Evolutionary conservation across 2,113 vertebrate species (phyloP).

Genomic region (Thunnus maccoyii): DNA sequence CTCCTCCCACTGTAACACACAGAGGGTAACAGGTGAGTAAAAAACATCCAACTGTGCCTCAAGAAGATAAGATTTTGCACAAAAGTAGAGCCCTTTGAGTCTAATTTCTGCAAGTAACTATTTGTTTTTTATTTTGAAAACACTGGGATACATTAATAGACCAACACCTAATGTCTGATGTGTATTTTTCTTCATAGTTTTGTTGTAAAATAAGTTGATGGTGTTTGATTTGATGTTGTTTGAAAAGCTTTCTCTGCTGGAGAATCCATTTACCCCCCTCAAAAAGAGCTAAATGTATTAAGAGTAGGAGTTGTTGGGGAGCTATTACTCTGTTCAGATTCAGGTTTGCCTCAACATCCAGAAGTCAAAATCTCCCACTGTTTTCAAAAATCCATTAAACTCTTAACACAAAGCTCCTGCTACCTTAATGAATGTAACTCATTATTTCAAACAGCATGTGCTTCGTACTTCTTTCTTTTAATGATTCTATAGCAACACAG

Average conservation of each 20-base stretch:
- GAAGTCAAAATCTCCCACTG: not conserved
- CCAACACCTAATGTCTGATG: not conserved
- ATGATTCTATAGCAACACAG: not conserved
- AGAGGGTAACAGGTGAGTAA: not conserved
- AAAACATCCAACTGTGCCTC: not conserved
- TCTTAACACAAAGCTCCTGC: not conserved
- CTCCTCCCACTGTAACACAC: too few species aligned
- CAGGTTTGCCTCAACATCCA: constrained; percentile 1
- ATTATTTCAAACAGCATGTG: constrained; percentile 13
- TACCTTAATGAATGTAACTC: not conserved
- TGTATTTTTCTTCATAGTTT: constrained; percentile 1
- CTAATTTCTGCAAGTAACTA: not conserved
- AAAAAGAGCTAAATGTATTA: too few species aligned
- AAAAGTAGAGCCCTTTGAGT: not conserved
- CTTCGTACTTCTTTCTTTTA: too few species aligned
- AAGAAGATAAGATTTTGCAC: not conserved
- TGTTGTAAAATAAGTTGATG: not conserved
- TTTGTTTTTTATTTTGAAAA: not conserved
- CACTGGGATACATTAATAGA: not conserved
- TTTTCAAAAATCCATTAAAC: constrained; percentile 22
- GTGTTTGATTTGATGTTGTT: constrained; percentile 11
- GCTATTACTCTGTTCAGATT: not conserved
- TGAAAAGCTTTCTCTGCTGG: constrained; percentile 9
- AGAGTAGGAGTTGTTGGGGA: not conserved
- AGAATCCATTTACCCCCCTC: constrained; percentile 8